Base-by-base conservation (phyloP, 2,113 vertebrate genomes). In the Laticauda laticaudata region DNA sequence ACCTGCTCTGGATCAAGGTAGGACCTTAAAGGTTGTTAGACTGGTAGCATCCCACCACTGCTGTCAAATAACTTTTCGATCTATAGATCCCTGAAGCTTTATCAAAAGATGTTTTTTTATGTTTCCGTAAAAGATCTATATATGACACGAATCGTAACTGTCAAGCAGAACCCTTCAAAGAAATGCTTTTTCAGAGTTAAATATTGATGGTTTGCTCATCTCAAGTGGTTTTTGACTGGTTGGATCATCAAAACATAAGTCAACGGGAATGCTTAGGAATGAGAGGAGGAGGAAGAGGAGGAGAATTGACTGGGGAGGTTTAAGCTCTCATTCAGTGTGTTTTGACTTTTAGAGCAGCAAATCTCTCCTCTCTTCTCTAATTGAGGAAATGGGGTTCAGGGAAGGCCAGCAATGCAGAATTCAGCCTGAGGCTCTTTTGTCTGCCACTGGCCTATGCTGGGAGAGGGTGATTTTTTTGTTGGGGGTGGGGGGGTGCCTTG, bases 221-320 rank as follows among this genome's bases (percentile, higher is more conserved):
- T 95, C 92, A 91, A 91, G 56, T 94, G 94, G 93, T 95, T 96
- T 94, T 96, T 94, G 94, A 91, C 92, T 96, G 96, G 90, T 91
- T 96, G 93, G 94, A 93, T 96, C 96, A 96, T 96, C 95, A 96
- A 96, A 97, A 96, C 95, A 96, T 96, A 95, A 96, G 94, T 96
- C 96, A 97, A 96, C 96, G 96, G 97, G 96, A 97, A 96, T 93
- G 93, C 96, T 96, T 95, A 93, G 94, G 94, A 96, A 96, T 96
- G 95, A 93, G 95, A 95, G 93, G 95, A 94, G 91, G 93, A 96
- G 94, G 53, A 48, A n/a, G 64, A 48, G 45, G 48, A 48, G 48
- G 43, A 57, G 51, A 75, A 43, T 14, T 3, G 86, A 23, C 14
- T 53, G 53, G 29, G 94, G 92, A 95, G 95, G 91, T 94, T 95